Conservation (phyloP, 2,113 vertebrate genomes). For the Clinocottus analis region DNA sequence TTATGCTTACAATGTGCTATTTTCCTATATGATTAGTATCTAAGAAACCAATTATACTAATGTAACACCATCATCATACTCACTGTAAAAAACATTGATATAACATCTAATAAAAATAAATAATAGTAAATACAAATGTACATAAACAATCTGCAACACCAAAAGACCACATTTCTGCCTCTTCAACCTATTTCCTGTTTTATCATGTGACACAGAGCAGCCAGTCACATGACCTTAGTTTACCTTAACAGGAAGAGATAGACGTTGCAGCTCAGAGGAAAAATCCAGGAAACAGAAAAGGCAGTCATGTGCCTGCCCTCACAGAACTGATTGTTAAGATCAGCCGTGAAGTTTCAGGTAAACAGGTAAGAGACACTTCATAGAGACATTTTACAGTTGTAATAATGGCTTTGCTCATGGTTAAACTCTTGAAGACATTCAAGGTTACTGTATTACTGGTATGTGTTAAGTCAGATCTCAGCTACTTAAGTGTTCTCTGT, state of each 20-base stretch:
- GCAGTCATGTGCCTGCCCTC: not conserved
- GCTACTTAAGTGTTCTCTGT: not conserved
- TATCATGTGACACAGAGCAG: conserved; percentile 31
- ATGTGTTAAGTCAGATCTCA: not conserved
- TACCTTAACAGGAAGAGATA: conserved; percentile 31
- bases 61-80: not conserved
- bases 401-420: not conserved
- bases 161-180: not conserved
- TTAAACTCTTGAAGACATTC: not conserved
- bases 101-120: too few relatives aligned
- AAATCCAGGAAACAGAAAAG: conserved; percentile 3
- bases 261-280: not conserved
- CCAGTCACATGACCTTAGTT: conserved; percentile 31
- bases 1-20: too few relatives aligned
- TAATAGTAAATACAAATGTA: not conserved
- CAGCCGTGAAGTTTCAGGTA: not conserved
- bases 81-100: not conserved
- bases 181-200: conserved; percentile 21
- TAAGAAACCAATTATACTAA: not conserved
- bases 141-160: not conserved
- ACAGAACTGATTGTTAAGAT: not conserved
- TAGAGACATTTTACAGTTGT: not conserved
- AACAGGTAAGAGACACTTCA: not conserved
- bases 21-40: not conserved
- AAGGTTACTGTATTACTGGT: not conserved